Evolutionary conservation across 2,113 vertebrate species (phyloP).

Genomic region (Oxyruncus cristatus): DNA sequence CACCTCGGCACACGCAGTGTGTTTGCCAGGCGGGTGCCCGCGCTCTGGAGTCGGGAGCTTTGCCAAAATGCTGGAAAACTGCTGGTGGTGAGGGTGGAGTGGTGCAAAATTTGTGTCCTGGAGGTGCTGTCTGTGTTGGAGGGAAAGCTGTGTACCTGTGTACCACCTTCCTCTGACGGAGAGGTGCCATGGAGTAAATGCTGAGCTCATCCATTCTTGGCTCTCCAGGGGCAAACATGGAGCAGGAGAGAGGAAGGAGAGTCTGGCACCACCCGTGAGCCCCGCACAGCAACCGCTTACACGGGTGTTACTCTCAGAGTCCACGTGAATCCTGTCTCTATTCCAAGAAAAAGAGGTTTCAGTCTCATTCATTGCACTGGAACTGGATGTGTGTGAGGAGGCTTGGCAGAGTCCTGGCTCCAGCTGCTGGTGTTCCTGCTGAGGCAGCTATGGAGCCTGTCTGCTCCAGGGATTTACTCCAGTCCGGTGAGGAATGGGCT

Average conservation of each 20-base stretch:
- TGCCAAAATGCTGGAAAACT: background rate
- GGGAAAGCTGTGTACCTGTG: background rate
- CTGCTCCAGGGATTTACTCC: background rate
- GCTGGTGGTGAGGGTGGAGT: background rate
- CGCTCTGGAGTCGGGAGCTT: background rate
- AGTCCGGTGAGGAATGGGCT: background rate
- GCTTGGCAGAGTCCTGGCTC: background rate
- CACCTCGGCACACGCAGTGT: fast-evolving
- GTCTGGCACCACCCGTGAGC: background rate
- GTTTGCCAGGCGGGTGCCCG: background rate
- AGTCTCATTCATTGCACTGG: background rate
- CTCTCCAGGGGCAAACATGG: background rate
- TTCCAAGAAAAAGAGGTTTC: background rate
- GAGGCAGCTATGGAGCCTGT: background rate
- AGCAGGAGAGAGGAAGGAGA: background rate
- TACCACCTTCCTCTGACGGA: background rate
- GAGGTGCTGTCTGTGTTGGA: background rate
- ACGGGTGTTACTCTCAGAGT: fast-evolving
- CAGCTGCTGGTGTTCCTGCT: background rate
- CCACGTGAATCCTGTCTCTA: background rate
- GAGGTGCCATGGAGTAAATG: background rate
- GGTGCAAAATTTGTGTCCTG: background rate
- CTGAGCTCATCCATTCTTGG: background rate
- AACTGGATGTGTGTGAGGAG: background rate
- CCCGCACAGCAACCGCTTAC: background rate